Base-by-base conservation (phyloP, 1,140 invertebrate species). In the Drepana arcuata region DNA sequence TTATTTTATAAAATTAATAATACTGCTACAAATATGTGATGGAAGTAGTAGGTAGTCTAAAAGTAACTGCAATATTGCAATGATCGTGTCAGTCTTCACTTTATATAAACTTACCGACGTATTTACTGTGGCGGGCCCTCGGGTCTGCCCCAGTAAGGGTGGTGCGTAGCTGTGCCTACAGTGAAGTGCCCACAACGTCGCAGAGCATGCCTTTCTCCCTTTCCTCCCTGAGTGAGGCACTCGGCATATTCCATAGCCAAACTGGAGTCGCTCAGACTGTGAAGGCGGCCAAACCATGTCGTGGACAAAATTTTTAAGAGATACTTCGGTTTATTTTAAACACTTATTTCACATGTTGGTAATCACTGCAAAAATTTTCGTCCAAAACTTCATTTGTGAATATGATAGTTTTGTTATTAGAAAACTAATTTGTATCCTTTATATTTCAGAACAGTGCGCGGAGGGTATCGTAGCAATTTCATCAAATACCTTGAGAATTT, bases 401-500 rank as follows among this genome's bases (percentile, higher is more conserved):
- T n/a, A n/a, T n/a, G n/a, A n/a, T n/a, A n/a, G n/a, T n/a, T n/a
- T n/a, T n/a, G n/a, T n/a, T n/a, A n/a, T n/a, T n/a, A n/a, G n/a
- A n/a, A n/a, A n/a, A n/a, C n/a, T n/a, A n/a, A n/a, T n/a, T n/a
- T n/a, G n/a, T n/a, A 26, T 26, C n/a, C n/a, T 43, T 50, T 45
- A 36, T 68, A 35, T 84, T 50, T 65, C 83, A 41, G 97, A 99
- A 82, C 98, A 99, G 78, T 99, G 98, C 87, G 95, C 96, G 0
- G 98, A 99, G 83, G 98, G 97, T 49, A 98, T 99, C 51, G 98
- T 99, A 4, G 98, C 98, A 0, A 99, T 99, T 77, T 98, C 97
- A 0, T 95, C 95, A 0, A 99, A 99, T 62, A 99, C 97, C 0
- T 84, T 99, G 14, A 88, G 96, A 48, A 99, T 99, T 88, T 89